Conservation (phyloP, 2,113 vertebrate species). For the Scomber scombrus region DNA sequence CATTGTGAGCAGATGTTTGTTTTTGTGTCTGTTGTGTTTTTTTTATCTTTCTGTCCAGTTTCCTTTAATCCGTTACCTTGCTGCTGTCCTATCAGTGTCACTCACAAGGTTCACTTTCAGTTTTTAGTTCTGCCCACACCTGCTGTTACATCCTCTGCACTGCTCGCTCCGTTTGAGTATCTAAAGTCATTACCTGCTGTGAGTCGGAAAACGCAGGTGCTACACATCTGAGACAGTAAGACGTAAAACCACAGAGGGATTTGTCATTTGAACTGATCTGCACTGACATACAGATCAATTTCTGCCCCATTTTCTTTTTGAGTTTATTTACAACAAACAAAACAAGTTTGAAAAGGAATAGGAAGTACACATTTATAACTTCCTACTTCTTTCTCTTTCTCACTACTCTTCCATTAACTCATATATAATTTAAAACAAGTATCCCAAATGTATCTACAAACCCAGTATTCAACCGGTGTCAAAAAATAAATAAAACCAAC, state of each 20-base stretch:
- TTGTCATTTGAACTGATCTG: not conserved
- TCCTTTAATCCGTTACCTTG: not conserved
- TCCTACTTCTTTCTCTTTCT: too few relatives aligned
- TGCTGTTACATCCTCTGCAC: conserved; percentile 8
- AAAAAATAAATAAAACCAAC: too few relatives aligned
- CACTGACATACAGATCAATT: not conserved
- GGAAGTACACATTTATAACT: too few relatives aligned
- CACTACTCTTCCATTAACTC: too few relatives aligned
- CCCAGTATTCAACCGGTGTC: too few relatives aligned
- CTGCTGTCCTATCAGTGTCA: not conserved
- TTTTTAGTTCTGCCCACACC: not conserved
- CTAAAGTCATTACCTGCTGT: not conserved
- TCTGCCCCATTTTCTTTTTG: not conserved
- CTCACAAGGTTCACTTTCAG: conserved; percentile 20
- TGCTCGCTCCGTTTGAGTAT: not conserved
- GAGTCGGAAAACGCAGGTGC: not conserved
- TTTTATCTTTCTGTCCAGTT: not conserved
- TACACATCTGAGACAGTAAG: not conserved
- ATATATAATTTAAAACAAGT: too few relatives aligned
- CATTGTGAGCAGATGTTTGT: not conserved
- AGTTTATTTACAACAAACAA: too few relatives aligned
- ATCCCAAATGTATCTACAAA: too few relatives aligned
- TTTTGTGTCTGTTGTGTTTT: not conserved
- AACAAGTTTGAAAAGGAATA: too few relatives aligned
- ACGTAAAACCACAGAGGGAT: not conserved